Evolutionary conservation across 35 echinoderm and acorn worm genomes (phyloP), one percentile per base, ranked within the genome.

Genomic region (Ophioderma brevispina): DNA sequence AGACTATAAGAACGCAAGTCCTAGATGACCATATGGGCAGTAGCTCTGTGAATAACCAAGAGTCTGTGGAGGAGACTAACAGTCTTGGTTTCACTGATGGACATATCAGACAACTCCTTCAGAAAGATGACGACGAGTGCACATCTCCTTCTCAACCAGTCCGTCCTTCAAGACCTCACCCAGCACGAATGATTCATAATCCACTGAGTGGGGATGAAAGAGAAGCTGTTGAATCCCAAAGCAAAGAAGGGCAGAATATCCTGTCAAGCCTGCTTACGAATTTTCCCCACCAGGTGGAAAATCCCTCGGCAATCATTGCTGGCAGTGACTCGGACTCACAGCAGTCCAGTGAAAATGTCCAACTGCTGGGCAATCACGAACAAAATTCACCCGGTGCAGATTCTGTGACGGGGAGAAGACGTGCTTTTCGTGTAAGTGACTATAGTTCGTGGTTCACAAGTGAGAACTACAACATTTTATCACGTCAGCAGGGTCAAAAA

Each of bases 361-460:
- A 6, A 13, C 5, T 70, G 2, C 59, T 30, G 59, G 28, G 59
- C 5, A 70, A 70, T 25, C 59, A 25, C n/a, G 59, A 70, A 70
- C 59, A 70, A 30, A 30, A 30, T 25, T 15, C 59, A 18, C 59
- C 59, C n/a, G n/a, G 59, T 25, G 59, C 59, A 3, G 59, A 70
- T 30, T 70, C 59, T 15, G n/a, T 70, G 59, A 70, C 59, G 2
- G 46, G 83, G 33, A 33, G 83, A 36, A 37, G 46, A 13, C 83
- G n/a, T n/a, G n/a, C 52, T 14, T 64, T 85, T 6, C 39, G 52
- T 21, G 52, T 85, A 32, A 85, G 83, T 70, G 83, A 85, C 35
- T 85, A 85, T 37, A 85, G 83, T 37, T 36, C 52, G 14, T 85
- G 83, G 83, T 85, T 85, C 36, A 85, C 83, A 1, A 64, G 83